These are phyloP conservation scores for Halocynthia roretzi DNA, from an alignment of 23 tunicate species.

Conservation along the genomic window DNA sequence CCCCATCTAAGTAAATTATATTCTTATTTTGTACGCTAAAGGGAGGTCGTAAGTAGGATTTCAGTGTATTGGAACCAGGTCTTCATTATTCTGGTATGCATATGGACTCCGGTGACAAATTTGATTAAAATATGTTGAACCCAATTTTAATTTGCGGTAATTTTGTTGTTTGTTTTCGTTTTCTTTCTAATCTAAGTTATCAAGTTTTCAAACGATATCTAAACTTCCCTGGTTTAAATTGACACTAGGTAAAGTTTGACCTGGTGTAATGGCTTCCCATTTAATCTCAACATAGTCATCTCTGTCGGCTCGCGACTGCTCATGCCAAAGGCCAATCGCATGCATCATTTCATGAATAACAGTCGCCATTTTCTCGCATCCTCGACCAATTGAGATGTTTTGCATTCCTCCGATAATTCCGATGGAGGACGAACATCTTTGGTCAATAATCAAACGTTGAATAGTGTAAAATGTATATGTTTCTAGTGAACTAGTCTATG, in stretches of 20 bases:
- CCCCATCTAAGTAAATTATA: too few relatives aligned
- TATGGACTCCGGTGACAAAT: neutral
- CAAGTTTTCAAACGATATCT: too few relatives aligned
- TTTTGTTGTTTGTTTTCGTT: too few relatives aligned
- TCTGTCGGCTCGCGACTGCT: constrained; percentile 88
- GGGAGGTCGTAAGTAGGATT: neutral
- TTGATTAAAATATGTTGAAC: too few relatives aligned
- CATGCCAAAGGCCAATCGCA: constrained; percentile 87
- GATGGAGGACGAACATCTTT: constrained; percentile 77
- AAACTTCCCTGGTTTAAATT: too few relatives aligned
- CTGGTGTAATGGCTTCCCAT: constrained; percentile 48
- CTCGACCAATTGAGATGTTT: constrained; percentile 81
- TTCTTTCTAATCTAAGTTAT: too few relatives aligned
- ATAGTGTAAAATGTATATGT: neutral
- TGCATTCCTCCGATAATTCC: constrained; percentile 71
- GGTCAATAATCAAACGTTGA: neutral
- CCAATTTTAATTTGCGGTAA: too few relatives aligned
- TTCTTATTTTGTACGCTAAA: too few relatives aligned
- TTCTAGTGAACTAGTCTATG: neutral
- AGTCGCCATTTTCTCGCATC: constrained; percentile 79
- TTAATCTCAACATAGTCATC: constrained; percentile 68
- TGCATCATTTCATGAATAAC: constrained; percentile 86
- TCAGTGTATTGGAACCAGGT: neutral
- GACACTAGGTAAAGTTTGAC: constrained; percentile 3
- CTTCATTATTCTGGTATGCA: neutral